Base-by-base conservation (phyloP, 2,113 vertebrate genomes). In the Hemiprocne comata region DNA sequence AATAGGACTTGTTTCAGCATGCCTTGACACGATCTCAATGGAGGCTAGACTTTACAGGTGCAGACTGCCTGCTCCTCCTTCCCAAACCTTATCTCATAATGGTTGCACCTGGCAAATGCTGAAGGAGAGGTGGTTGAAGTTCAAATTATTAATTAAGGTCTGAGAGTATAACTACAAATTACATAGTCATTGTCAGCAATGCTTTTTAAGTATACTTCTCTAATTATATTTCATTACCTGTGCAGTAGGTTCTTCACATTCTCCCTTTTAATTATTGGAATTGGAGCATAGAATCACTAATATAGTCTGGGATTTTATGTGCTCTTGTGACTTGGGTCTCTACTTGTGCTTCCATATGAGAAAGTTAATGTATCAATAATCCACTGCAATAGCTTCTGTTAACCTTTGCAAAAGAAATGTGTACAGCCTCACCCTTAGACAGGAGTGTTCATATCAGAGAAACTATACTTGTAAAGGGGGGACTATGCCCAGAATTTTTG, bases 151-250 rank as follows among this genome's bases (percentile, higher is more conserved):
- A 93, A 89, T 89, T 96, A 86, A 95, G 57, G 26, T 81, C 48
- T 31, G 53, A 67, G 48, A 77, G 14, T 77, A 15, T 89, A 93
- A 92, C 75, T 93, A 75, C 23, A 90, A 94, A 93, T 97, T 93
- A 44, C 76, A 53, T 81, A 86, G 72, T 90, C 88, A 36, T 94
- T 90, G 86, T 95, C 89, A 92, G n/a, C 65, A 84, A 64, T 84
- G 69, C 79, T 93, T 93, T 84, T 92, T 74, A 92, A 93, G 72
- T 81, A 38, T 84, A 64, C 34, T 74, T 90, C 83, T 88, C 51
- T 94, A 93, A 93, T 96, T 96, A 78, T 33, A 90, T 76, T 90
- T 93, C 69, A 70, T 80, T 83, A 84, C 72, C 72, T 97, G 46
- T 67, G 79, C 60, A 90, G 64, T 26, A 38, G 5, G 1, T 93